Evolutionary conservation across 1,140 invertebrate species (phyloP).

Genomic region (Acromyrmex echinatior): DNA sequence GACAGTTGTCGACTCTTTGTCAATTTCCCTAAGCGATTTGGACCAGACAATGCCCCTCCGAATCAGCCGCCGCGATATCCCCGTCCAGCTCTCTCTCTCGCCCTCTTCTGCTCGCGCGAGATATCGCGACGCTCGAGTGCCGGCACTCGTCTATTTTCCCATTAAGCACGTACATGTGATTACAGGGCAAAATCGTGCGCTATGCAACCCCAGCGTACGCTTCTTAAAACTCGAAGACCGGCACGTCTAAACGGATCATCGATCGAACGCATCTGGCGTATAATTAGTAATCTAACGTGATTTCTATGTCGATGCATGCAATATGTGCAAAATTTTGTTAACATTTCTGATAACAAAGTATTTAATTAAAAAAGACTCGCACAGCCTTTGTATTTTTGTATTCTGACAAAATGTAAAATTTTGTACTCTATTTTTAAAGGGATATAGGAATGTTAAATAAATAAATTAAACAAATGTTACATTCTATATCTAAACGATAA

Average conservation of each 20-base stretch:
- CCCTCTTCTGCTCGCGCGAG: conserved; percentile 56
- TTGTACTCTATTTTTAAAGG: neutral
- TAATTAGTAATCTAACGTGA: conserved; percentile 66
- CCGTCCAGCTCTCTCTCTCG: conserved; percentile 20
- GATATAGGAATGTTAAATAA: neutral
- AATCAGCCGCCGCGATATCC: conserved; percentile 32
- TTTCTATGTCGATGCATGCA: neutral
- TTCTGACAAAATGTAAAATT: neutral
- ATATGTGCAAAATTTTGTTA: neutral
- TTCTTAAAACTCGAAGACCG: conserved; percentile 55
- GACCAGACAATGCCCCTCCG: conserved; percentile 71
- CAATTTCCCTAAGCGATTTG: conserved; percentile 83
- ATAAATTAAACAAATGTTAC: too few relatives aligned
- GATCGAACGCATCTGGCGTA: conserved; percentile 61
- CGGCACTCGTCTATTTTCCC: conserved; percentile 78
- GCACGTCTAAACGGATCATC: conserved; percentile 70
- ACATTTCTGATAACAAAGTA: neutral
- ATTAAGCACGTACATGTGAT: conserved; percentile 78
- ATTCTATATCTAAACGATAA: neutral
- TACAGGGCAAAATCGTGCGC: conserved; percentile 67
- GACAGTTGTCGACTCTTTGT: conserved; percentile 84
- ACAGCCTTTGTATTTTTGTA: neutral
- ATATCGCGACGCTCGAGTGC: conserved; percentile 68
- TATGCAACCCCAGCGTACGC: neutral
- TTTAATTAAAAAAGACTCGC: neutral